Percentiles rank a stretch among this genome's conserved stretches.
Evolutionary conservation across 2,113 vertebrate genomes (phyloP).

Genomic region (Andinoacara biseriatus): DNA sequence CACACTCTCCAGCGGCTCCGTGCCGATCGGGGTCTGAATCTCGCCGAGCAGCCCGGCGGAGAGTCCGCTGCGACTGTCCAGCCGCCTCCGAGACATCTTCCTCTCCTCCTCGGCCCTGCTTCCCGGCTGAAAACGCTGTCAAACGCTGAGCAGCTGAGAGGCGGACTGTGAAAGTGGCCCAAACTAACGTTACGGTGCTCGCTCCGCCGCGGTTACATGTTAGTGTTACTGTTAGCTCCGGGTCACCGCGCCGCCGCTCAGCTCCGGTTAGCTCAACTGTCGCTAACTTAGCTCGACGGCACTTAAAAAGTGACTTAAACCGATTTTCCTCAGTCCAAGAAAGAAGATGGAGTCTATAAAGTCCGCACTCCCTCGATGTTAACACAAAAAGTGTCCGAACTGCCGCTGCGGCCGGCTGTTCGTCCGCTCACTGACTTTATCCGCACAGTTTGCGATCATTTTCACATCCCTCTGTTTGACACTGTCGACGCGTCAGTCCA

Average conservation of each 20-base stretch:
- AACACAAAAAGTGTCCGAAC: neutral
- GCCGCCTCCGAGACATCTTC: slow-evolving; percentile 83
- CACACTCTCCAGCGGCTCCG: slow-evolving; percentile 84
- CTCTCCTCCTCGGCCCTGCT: neutral
- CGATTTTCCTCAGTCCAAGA: neutral
- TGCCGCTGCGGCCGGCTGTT: neutral
- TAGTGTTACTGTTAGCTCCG: neutral
- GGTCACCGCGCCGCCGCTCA: neutral
- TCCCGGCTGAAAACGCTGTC: neutral
- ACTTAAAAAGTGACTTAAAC: slow-evolving; percentile 43
- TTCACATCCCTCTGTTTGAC: slow-evolving; percentile 63
- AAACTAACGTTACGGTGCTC: neutral
- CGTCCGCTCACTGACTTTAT: neutral
- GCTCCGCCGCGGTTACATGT: slow-evolving; percentile 19
- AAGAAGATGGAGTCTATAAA: neutral
- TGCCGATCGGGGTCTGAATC: slow-evolving; percentile 84
- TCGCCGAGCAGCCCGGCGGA: slow-evolving; percentile 83
- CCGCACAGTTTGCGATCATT: slow-evolving; percentile 21
- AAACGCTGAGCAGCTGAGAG: neutral
- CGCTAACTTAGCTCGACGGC: slow-evolving; percentile 59
- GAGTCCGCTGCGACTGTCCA: slow-evolving; percentile 84
- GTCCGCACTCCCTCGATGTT: accelerated
- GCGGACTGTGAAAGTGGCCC: neutral
- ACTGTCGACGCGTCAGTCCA: slow-evolving; percentile 59
- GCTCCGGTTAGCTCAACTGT: slow-evolving; percentile 40